Base-by-base conservation (phyloP, 2,113 vertebrate species). In the Sialia sialis region DNA sequence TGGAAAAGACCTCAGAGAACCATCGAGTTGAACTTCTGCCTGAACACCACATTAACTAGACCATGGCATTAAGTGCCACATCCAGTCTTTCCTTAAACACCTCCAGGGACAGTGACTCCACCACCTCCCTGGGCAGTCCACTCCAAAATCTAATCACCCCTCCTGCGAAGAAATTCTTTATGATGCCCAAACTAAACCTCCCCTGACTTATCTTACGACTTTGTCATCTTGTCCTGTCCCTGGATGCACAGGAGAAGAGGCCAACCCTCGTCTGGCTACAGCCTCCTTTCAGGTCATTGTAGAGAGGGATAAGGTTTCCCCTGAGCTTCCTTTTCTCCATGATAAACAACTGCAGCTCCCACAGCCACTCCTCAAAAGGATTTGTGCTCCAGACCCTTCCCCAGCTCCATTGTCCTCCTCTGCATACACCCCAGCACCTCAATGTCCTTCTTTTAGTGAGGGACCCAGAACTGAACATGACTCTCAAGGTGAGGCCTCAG, bases 131-230 rank as follows among this genome's bases (percentile, higher is more conserved):
- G 23, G 16, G n/a, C 20, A 41, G 41, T 6, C 13, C 49, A 49
- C 55, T 79, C 21, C 25, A 49, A 49, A 12, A 25, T 55, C 34
- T 79, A 17, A 70, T 30, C 7, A 20, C 6, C 7, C 16, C 3
- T 63, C 17, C 48, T 20, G 11, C 7, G 21, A 63, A 72, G 30
- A 55, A 63, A 79, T 36, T 55, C 48, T 23, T 14, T 23, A 29
- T 48, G 11, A 41, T 12, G 5, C 55, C 34, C 34, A 49, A 63
- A 34, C 3, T 36, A 70, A 41, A 48, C 30, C 25, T 48, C 13
- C 9, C 25, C 34, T 21, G 16, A 19, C 0, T 0, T 43, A 78
- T 32, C 4, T 46, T 54, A 43, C 0, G 1, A 11, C 23, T 34
- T 3, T 1, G 3, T 72, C 4, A 6, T 55, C 39, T 55, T 30